Evolutionary conservation across 2,888 invertebrate genomes (phyloP).

Genomic region (Platerodrilus igneus): DNA sequence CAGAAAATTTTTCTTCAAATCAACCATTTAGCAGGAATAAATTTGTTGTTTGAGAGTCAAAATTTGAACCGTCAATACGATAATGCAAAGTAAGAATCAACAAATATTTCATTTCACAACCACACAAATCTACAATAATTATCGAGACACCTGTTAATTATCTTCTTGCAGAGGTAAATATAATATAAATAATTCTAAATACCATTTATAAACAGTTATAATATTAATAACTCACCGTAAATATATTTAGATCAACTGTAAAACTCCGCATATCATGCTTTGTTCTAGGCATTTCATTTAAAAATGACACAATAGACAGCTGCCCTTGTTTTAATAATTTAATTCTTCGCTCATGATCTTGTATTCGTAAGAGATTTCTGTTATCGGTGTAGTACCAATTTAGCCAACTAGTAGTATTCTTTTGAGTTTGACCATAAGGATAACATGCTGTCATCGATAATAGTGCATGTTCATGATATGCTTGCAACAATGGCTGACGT

Average conservation of each 20-base stretch:
- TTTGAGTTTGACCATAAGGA: constrained; percentile 51
- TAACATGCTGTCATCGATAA: constrained; percentile 64
- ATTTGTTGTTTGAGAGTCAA: no score
- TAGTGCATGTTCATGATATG: constrained; percentile 82
- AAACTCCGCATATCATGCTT: constrained; percentile 85
- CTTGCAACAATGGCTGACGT: constrained; percentile 72
- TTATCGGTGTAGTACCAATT: constrained; percentile 52
- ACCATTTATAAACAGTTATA: constrained; percentile 21
- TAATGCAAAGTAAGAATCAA: no score
- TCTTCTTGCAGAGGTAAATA: no score
- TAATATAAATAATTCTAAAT: no score
- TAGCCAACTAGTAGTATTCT: constrained; percentile 40
- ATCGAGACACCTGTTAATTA: no score
- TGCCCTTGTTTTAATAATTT: constrained; percentile 70
- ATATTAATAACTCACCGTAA: constrained; percentile 56
- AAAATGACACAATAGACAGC: constrained; percentile 72
- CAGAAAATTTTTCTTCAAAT: no score
- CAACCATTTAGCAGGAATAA: no score
- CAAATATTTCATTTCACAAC: no score
- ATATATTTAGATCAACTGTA: constrained; percentile 79
- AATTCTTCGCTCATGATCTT: constrained; percentile 58
- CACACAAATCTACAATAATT: no score
- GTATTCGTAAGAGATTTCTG: constrained; percentile 61
- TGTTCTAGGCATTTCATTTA: constrained; percentile 80
- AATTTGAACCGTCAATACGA: no score